These are phyloP conservation scores for Lates japonicus DNA, from an alignment of 2,797 vertebrate species.

Conservation along the genomic window DNA sequence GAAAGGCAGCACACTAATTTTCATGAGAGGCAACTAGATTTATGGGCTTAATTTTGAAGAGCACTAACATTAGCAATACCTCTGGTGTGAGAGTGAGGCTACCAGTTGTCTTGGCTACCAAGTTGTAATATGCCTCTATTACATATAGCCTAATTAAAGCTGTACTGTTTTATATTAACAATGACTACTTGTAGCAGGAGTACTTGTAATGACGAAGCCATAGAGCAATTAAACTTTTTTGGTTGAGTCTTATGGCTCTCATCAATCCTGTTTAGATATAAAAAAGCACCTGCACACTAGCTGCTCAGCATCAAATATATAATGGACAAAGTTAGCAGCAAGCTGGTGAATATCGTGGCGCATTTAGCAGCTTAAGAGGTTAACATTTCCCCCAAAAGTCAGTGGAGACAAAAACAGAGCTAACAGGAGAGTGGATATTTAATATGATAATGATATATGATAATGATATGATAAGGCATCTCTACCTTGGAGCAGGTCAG, in stretches of 20 bases:
- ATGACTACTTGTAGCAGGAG: neutral
- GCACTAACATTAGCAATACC: slow-evolving; percentile 10
- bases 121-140: neutral
- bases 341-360: neutral
- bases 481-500: neutral
- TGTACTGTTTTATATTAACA: neutral
- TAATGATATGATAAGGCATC: too few relatives aligned
- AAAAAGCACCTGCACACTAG: neutral
- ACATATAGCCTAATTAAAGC: slow-evolving; percentile 14
- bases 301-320: neutral
- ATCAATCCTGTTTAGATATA: neutral
- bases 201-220: neutral
- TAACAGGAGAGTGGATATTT: neutral
- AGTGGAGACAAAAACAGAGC: slow-evolving; percentile 8
- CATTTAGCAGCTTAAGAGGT: neutral
- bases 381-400: too few relatives aligned
- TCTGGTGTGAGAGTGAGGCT: neutral
- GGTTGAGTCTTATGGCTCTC: neutral
- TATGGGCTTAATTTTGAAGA: slow-evolving; percentile 49
- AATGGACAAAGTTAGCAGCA: neutral
- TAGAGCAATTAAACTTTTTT: neutral
- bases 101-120: slow-evolving; percentile 2
- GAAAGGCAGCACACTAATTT: slow-evolving; percentile 5
- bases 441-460: too few relatives aligned
- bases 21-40: slow-evolving; percentile 24